A percentile compares a stretch with the other conserved stretches of the same genome.
phyloP scores from a whole-genome alignment of 1,140 invertebrate genomes.

The Ostrea denselamellosa region DNA sequence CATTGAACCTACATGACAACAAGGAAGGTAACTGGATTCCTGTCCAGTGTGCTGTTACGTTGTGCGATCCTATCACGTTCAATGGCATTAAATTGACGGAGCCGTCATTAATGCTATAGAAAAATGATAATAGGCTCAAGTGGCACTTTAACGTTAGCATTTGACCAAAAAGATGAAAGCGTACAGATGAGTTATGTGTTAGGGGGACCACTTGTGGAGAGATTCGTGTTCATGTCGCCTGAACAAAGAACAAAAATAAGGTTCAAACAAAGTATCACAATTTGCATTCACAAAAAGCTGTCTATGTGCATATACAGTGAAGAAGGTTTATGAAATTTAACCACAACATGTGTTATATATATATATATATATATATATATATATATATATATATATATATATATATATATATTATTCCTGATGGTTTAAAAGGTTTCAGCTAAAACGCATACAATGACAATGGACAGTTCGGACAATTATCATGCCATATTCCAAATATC shows the following conservation, averaged over 20 bases:
- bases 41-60: not conserved
- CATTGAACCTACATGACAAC: too few species aligned
- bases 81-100: slow-evolving; percentile 25
- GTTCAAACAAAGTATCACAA: not conserved
- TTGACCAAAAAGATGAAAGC: slow-evolving; percentile 38
- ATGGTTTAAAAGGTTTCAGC: too few species aligned
- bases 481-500: too few species aligned
- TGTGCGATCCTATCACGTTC: not conserved
- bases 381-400: too few species aligned
- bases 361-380: too few species aligned
- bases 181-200: slow-evolving; percentile 32
- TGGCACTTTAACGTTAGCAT: slow-evolving; percentile 23
- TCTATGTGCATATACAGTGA: too few species aligned
- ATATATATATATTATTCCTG: too few species aligned
- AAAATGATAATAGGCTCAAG: slow-evolving; percentile 7
- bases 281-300: not conserved
- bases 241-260: not conserved
- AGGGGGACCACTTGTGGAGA: not conserved
- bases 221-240: not conserved
- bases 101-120: slow-evolving; percentile 13
- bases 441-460: too few species aligned
- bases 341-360: too few species aligned
- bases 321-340: too few species aligned
- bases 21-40: not conserved
- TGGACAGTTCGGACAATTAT: too few species aligned